phyloP scores from a whole-genome alignment of 2,888 invertebrate genomes.

The Bembecia ichneumoniformis region DNA sequence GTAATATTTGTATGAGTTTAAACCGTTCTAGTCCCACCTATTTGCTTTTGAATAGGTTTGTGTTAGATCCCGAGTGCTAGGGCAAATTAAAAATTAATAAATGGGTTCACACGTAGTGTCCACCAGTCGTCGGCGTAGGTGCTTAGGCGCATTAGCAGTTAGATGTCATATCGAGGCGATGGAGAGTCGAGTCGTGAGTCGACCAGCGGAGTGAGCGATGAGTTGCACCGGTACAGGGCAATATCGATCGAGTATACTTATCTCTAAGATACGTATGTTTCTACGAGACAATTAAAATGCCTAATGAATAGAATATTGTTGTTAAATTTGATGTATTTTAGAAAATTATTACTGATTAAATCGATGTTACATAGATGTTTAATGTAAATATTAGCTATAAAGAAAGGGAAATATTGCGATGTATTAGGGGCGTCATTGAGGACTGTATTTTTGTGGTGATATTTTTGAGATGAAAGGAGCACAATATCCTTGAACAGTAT shows the following conservation, averaged over 20 bases:
- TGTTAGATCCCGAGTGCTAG: conserved; percentile 5
- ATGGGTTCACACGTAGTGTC: conserved; percentile 2
- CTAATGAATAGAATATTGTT: conserved; percentile 63
- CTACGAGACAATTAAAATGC: conserved; percentile 48
- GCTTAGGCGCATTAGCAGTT: conserved; percentile 6
- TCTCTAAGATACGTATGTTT: conserved; percentile 39
- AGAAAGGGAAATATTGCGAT: conserved; percentile 44
- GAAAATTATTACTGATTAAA: conserved; percentile 70
- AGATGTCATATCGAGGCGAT: background rate
- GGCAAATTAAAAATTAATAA: background rate
- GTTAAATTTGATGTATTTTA: conserved; percentile 71
- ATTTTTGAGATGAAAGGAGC: conserved; percentile 48
- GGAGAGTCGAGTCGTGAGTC: background rate
- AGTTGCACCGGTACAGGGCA: conserved; percentile 29
- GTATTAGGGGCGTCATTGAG: conserved; percentile 64
- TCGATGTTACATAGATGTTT: conserved; percentile 73
- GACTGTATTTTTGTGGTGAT: conserved; percentile 71
- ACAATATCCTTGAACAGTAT: conserved; percentile 55
- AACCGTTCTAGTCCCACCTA: conserved; percentile 15
- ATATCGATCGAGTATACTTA: conserved; percentile 11
- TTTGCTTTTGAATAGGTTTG: conserved; percentile 23
- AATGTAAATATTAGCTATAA: conserved; percentile 63
- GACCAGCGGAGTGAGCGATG: too few relatives aligned
- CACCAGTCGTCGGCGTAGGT: conserved; percentile 7
- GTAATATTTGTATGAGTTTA: conserved; percentile 26